Evolutionary conservation across 2,888 invertebrate genomes (phyloP).

Genomic region (Scotopteryx bipunctaria): DNA sequence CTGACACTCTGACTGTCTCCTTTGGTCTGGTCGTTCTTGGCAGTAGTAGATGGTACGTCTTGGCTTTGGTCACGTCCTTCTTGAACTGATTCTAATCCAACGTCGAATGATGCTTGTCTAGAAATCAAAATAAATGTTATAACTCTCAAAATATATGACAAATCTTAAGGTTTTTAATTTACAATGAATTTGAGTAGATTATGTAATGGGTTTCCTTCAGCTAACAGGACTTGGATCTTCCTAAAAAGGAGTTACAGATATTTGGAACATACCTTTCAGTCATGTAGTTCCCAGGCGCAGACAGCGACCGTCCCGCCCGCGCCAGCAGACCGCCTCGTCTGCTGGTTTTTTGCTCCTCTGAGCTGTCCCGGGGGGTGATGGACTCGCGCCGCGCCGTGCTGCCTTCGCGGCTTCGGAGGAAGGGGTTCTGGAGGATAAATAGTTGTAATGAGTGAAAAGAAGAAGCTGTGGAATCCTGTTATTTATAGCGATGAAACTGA

Average conservation of each 20-base stretch:
- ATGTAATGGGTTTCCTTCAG: too few relatives aligned
- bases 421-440: slow-evolving; percentile 63
- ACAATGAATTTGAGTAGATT: too few relatives aligned
- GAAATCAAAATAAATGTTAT: slow-evolving; percentile 23
- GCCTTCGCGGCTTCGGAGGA: slow-evolving; percentile 72
- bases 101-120: slow-evolving; percentile 74
- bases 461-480: too few relatives aligned
- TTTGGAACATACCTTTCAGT: slow-evolving; percentile 56
- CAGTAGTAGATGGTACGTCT: slow-evolving; percentile 35
- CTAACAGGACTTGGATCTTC: too few relatives aligned
- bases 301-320: slow-evolving; percentile 68
- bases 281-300: slow-evolving; percentile 74
- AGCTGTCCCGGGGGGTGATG: slow-evolving; percentile 38
- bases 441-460: too few relatives aligned
- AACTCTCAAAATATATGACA: not conserved
- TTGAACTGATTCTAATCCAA: slow-evolving; percentile 68
- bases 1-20: slow-evolving; percentile 1
- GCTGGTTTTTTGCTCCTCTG: slow-evolving; percentile 15
- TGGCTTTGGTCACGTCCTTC: slow-evolving; percentile 60
- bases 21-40: not conserved
- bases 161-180: too few relatives aligned
- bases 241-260: not conserved
- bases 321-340: slow-evolving; percentile 54
- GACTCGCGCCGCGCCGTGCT: slow-evolving; percentile 63
- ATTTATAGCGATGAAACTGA: too few relatives aligned